These are phyloP conservation scores for Ceratosolen fusciceps DNA, from an alignment of 1,140 invertebrate genomes.

Conservation along the genomic window DNA sequence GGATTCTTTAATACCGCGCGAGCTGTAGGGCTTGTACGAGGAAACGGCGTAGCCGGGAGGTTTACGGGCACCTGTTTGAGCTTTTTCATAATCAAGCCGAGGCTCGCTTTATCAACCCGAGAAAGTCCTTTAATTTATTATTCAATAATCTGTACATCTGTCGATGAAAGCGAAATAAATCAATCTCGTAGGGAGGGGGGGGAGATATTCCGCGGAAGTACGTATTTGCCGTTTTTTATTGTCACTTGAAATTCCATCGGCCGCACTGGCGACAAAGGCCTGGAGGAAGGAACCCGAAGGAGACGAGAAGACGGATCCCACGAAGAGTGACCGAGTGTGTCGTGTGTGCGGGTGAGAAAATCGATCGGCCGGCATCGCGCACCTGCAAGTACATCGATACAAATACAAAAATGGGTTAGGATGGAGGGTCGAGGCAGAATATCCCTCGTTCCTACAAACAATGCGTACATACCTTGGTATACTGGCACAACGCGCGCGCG, in stretches of 20 bases:
- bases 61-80: slow-evolving; percentile 17
- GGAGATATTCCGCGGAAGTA: slow-evolving; percentile 8
- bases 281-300: background rate
- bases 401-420: slow-evolving; percentile 28
- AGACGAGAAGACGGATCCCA: background rate
- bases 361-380: slow-evolving; percentile 9
- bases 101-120: background rate
- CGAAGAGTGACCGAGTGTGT: slow-evolving; percentile 18
- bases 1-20: no score
- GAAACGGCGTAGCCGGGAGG: background rate
- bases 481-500: slow-evolving; percentile 24
- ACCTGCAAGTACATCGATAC: background rate
- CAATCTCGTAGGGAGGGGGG: background rate
- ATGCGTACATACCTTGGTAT: no score
- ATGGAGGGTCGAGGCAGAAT: slow-evolving; percentile 14
- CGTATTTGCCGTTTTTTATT: slow-evolving; percentile 18
- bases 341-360: slow-evolving; percentile 22
- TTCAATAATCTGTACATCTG: slow-evolving; percentile 15
- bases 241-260: slow-evolving; percentile 37
- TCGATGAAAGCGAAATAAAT: slow-evolving; percentile 26
- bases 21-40: no score
- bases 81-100: background rate
- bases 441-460: background rate
- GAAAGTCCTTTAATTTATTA: slow-evolving; percentile 15
- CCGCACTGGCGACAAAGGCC: background rate